phyloP scores from a whole-genome alignment of 1,140 invertebrate genomes.

The Danaus plexippus region DNA sequence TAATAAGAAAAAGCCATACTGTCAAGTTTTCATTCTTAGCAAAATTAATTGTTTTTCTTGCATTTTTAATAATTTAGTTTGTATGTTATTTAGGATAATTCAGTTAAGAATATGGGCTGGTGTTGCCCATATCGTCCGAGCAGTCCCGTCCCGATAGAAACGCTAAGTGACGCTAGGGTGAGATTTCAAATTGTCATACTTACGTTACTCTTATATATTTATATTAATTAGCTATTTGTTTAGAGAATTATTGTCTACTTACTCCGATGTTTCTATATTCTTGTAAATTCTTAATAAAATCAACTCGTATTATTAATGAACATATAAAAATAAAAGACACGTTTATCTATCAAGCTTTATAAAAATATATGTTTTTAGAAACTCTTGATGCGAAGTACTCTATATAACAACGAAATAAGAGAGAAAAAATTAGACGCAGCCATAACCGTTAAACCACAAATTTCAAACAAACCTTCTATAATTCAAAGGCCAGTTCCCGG shows the following conservation, averaged over 20 bases:
- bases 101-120: conserved; percentile 15
- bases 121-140: conserved; percentile 35
- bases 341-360: background rate
- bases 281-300: no score
- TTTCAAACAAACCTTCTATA: conserved; percentile 21
- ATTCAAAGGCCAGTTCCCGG: conserved; percentile 13
- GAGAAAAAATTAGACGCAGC: conserved; percentile 28
- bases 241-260: no score
- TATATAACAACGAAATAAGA: conserved; percentile 21
- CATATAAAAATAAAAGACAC: conserved; percentile 5
- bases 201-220: background rate
- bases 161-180: conserved; percentile 48
- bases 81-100: conserved; percentile 29
- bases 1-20: no score
- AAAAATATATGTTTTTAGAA: conserved; percentile 31
- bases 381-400: conserved; percentile 37
- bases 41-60: background rate
- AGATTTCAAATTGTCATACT: conserved; percentile 9
- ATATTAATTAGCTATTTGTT: no score
- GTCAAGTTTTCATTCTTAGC: no score
- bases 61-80: conserved; percentile 3
- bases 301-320: background rate
- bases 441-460: conserved; percentile 35
- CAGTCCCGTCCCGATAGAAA: conserved; percentile 37
- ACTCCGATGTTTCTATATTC: no score